Conservation (phyloP, 2,113 vertebrate species). For the Aegypius monachus region DNA sequence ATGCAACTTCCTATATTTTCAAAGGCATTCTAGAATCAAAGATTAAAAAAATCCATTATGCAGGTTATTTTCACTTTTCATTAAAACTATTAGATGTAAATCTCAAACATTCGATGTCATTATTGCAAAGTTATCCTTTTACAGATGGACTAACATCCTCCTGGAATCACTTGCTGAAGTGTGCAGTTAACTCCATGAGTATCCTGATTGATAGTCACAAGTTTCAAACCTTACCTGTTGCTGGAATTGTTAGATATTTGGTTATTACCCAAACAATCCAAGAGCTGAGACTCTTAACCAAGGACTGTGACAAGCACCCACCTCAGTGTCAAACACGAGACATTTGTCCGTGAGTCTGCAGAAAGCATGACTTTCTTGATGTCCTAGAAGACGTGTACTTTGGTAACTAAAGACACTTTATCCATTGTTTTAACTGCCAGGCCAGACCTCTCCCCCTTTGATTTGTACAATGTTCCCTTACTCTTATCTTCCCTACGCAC, state of each 20-base stretch:
- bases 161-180: neutral
- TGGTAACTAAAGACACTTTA: neutral
- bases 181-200: neutral
- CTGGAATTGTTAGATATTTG: neutral
- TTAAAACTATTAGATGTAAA: neutral
- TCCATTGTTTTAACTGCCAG: neutral
- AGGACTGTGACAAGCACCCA: neutral
- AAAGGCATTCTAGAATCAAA: neutral
- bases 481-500: neutral
- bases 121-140: neutral
- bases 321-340: neutral
- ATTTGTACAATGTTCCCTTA: neutral
- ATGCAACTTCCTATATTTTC: neutral
- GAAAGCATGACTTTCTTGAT: neutral
- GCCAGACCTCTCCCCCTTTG: neutral
- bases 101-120: neutral
- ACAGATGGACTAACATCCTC: neutral
- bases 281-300: neutral
- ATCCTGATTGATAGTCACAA: neutral
- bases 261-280: neutral
- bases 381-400: neutral
- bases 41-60: neutral
- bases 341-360: fast-evolving
- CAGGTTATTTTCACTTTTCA: neutral
- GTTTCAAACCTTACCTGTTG: neutral